Evolutionary conservation across 2,113 vertebrate species (phyloP).

Genomic region (Cygnus buccinator): DNA sequence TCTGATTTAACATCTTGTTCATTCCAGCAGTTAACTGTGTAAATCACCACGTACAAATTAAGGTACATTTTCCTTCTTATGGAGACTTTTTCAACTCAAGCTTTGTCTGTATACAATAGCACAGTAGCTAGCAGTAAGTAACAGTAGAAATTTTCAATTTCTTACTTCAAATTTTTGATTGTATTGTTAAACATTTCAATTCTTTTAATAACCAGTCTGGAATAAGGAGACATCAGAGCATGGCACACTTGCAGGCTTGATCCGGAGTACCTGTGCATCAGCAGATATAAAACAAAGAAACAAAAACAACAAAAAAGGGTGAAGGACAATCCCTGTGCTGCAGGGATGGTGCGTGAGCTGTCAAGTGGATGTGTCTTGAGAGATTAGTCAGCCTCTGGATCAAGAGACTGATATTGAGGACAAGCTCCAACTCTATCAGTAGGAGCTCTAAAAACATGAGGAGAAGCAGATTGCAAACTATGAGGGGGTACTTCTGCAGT

Average conservation of each 20-base stretch:
- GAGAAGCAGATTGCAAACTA: not conserved
- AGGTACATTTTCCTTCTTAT: not conserved
- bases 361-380: not conserved
- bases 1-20: not conserved
- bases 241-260: not conserved
- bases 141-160: not conserved
- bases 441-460: not conserved
- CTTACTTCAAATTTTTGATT: not conserved
- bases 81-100: not conserved
- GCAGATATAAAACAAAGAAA: not conserved
- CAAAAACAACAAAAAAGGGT: not conserved
- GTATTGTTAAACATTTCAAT: not conserved
- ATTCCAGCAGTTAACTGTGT: not conserved
- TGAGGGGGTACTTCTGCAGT: not conserved
- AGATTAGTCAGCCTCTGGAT: not conserved
- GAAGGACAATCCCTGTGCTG: not conserved
- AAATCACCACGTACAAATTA: not conserved
- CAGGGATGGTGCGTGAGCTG: not conserved
- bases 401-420: not conserved
- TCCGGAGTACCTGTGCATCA: not conserved
- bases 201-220: not conserved
- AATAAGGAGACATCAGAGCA: not conserved
- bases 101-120: not conserved
- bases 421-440: not conserved
- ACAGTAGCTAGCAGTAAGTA: not conserved